These are phyloP conservation scores for Sula dactylatra DNA, from an alignment of 2,113 vertebrate genomes.

Conservation along the genomic window DNA sequence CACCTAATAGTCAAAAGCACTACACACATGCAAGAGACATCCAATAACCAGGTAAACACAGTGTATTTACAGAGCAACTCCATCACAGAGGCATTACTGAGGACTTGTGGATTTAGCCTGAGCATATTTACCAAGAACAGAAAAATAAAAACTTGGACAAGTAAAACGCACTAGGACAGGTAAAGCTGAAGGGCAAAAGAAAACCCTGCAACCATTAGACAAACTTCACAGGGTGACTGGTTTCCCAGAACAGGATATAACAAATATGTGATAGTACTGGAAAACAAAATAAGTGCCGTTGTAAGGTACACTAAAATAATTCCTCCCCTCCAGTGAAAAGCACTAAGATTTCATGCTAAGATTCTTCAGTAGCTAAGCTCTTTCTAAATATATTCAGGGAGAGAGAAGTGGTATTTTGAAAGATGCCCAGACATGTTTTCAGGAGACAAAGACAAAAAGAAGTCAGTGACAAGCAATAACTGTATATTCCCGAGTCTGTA, in stretches of 20 bases:
- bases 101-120: not conserved
- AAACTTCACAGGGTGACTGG: not conserved
- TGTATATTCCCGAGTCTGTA: not conserved
- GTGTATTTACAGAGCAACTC: not conserved
- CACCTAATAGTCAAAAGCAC: not conserved
- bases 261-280: not conserved
- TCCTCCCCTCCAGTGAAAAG: not conserved
- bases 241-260: not conserved
- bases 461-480: not conserved
- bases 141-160: not conserved
- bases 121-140: not conserved
- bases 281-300: not conserved
- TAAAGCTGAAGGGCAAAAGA: not conserved
- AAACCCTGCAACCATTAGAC: not conserved
- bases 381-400: not conserved
- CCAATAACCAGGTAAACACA: not conserved
- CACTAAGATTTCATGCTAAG: not conserved
- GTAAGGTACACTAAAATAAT: not conserved
- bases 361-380: not conserved
- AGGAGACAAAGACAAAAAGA: not conserved
- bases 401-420: not conserved
- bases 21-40: not conserved
- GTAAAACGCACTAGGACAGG: not conserved
- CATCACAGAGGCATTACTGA: not conserved
- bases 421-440: not conserved